phyloP scores from a whole-genome alignment of 2,888 invertebrate genomes.

The Tetrapedia diversipes region DNA sequence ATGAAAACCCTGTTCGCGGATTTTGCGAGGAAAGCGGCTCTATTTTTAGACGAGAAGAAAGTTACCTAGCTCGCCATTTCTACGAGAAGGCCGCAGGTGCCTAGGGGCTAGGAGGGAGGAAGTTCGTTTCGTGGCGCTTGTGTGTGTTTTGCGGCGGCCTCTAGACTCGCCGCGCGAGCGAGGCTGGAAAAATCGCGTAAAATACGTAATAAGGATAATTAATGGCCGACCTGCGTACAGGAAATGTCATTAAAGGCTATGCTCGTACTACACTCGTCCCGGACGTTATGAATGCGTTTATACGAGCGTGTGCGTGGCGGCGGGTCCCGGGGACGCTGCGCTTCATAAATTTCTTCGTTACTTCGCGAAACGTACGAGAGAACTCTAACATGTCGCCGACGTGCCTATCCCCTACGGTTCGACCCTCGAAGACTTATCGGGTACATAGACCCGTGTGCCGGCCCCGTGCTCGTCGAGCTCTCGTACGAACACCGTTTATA shows the following conservation, averaged over 20 bases:
- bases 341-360: slow-evolving; percentile 74
- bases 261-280: slow-evolving; percentile 13
- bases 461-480: slow-evolving; percentile 55
- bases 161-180: not conserved
- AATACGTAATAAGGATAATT: slow-evolving; percentile 53
- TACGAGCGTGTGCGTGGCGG: slow-evolving; percentile 16
- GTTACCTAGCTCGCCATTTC: slow-evolving; percentile 1
- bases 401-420: slow-evolving; percentile 65
- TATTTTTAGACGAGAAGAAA: slow-evolving; percentile 28
- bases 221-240: slow-evolving; percentile 41
- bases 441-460: slow-evolving; percentile 68
- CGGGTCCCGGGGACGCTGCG: slow-evolving; percentile 41
- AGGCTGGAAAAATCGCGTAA: slow-evolving; percentile 21
- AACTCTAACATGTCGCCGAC: slow-evolving; percentile 67
- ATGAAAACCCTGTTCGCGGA: slow-evolving; percentile 11
- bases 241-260: slow-evolving; percentile 52
- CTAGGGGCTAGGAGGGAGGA: not conserved
- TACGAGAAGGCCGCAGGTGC: not conserved
- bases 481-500: slow-evolving; percentile 65
- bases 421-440: slow-evolving; percentile 67
- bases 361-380: slow-evolving; percentile 61
- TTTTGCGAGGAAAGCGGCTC: slow-evolving; percentile 31
- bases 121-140: not conserved
- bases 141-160: not conserved
- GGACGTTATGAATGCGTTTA: slow-evolving; percentile 23